Percentiles rank a stretch among this genome's conserved stretches.
Evolutionary conservation across 2,888 invertebrate genomes (phyloP).

Genomic region (Schizotus pectinicornis): DNA sequence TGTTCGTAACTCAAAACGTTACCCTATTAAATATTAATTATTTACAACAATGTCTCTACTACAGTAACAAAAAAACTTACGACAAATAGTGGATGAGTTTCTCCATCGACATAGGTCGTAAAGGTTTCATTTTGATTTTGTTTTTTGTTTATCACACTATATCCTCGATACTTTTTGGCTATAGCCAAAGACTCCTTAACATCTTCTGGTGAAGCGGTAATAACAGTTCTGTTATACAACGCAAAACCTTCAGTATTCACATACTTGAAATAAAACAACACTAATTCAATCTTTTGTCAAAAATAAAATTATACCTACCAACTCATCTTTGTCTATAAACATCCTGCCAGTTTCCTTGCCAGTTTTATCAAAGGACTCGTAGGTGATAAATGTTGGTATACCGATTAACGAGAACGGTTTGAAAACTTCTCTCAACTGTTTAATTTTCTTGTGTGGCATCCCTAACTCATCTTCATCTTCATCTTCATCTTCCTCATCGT

Average conservation of each 20-base stretch:
- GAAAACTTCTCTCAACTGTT: conserved; percentile 8
- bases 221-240: conserved; percentile 16
- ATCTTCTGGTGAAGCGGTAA: neutral
- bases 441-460: conserved; percentile 8
- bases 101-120: too few species aligned
- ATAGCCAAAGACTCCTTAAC: too few species aligned
- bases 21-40: too few species aligned
- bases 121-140: too few species aligned
- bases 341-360: conserved; percentile 1
- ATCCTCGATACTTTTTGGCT: too few species aligned
- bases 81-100: too few species aligned
- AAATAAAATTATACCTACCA: conserved; percentile 8
- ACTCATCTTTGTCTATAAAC: conserved; percentile 8
- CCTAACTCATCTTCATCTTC: conserved; percentile 1
- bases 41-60: too few species aligned
- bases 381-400: conserved; percentile 4
- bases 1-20: too few species aligned
- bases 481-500: conserved; percentile 11
- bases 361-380: neutral
- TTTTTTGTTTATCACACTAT: too few species aligned
- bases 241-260: conserved; percentile 3
- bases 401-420: neutral
- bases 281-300: neutral
- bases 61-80: too few species aligned
- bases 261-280: conserved; percentile 4